Evolutionary conservation across 1,140 invertebrate genomes (phyloP).

Genomic region (Solenopsis invicta): DNA sequence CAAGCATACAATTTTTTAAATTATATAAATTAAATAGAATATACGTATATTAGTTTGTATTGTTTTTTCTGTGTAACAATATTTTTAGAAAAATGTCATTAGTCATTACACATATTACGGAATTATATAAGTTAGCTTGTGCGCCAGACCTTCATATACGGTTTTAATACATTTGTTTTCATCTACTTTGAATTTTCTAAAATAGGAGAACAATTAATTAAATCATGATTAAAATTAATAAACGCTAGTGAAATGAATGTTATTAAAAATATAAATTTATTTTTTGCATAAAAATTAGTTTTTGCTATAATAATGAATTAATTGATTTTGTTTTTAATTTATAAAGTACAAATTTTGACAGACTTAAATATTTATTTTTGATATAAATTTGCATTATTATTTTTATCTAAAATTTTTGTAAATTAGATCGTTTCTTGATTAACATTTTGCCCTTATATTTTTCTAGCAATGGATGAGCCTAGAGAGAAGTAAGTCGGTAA

Average conservation of each 20-base stretch:
- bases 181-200: slow-evolving; percentile 7
- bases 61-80: neutral
- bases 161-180: neutral
- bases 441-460: slow-evolving; percentile 66
- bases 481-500: slow-evolving; percentile 92
- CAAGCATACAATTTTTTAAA: no score
- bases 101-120: neutral
- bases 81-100: neutral
- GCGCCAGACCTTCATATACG: neutral
- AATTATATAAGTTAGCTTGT: neutral
- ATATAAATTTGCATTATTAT: neutral
- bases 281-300: neutral
- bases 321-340: neutral
- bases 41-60: no score
- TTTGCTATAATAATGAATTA: neutral
- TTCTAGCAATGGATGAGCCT: slow-evolving; percentile 94
- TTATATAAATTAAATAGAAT: no score
- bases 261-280: neutral
- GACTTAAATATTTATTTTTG: neutral
- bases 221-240: slow-evolving; percentile 1
- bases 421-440: neutral
- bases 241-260: neutral
- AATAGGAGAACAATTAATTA: neutral
- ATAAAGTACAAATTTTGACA: neutral
- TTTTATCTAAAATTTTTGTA: slow-evolving; percentile 16